Evolutionary conservation across 2,888 invertebrate species (phyloP), one percentile per base, ranked within the genome.

Genomic region (Philonicus albiceps): DNA sequence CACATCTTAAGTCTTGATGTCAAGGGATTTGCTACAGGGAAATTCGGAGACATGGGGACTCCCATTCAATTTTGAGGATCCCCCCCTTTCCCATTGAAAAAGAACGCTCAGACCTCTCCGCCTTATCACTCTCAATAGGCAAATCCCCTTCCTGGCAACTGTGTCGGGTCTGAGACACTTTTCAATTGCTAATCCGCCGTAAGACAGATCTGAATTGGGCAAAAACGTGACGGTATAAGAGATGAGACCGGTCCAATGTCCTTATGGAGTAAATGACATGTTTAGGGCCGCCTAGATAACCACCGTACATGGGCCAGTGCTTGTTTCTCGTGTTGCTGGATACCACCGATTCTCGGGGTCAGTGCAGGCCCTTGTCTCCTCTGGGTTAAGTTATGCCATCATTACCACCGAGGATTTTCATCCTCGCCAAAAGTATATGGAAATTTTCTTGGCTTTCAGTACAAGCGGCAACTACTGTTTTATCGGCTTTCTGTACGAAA

Each of bases 131-230:
- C 16, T 22, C 22, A n/a, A n/a, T n/a, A 83, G 22, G 81, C 55
- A 81, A 84, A 84, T 43, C 84, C 73, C 73, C 49, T 49, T 49
- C 72, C 34, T 84, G 73, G 73, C 84, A 84, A 84, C 2, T 30
- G 73, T 43, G 40, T 43, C 31, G 37, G 37, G 11, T 1, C 37
- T 2, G 19, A 22, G 64, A 86, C 87, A 87, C 86, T 86, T 85
- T 86, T 87, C 83, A 87, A 86, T 86, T 86, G 86, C 76, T 86
- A 87, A 87, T 87, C 86, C 87, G 30, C 30, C 22, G 22, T 43
- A 22, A 73, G 73, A 84, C 27, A 73, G 73, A 31, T 40, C 73
- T 73, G 84, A 84, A 84, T 84, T 84, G 73, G 84, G 73, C 84
- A 84, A 84, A 84, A 84, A 84, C 84, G 73, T 73, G 73, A 84